Evolutionary conservation across 2,113 vertebrate genomes (phyloP), one percentile per base, ranked within the genome.

Genomic region (Jacana jacana): DNA sequence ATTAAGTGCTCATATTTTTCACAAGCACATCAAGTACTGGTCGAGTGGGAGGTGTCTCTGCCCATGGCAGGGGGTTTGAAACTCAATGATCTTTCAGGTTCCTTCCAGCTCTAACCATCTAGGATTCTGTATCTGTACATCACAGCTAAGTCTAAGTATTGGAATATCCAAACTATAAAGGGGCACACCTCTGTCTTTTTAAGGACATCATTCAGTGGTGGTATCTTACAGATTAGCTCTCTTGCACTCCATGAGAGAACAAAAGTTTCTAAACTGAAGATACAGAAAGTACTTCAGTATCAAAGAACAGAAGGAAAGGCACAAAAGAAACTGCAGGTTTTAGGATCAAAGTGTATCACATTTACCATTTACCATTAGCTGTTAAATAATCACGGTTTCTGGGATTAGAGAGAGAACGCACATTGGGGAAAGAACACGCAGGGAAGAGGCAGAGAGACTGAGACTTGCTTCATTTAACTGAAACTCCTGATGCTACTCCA

Each of bases 201-300:
- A 83, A 28, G 13, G 20, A 84, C 86, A 35, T 33, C 54, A 52
- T 10, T 60, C 28, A 69, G 49, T 23, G 39, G 10, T 33, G 24
- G 10, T 46, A 58, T 12, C 30, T 49, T 40, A 60, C 30, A 89
- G 42, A 66, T 40, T 4, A 68, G 25, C 9, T 16, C 55, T 70
- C 52, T 28, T 1, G 0, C 18, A 68, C n/a, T 7, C 60, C 0
- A 0, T 28, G 15, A 64, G 15, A 78, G 33, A 93, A 87, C 12
- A 60, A 58, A 81, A 78, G 33, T 77, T 25, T 91, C 68, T 72
- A 22, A 89, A 83, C 2, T 55, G 68, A 94, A 84, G 16, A 69
- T 24, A 27, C 10, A 77, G 35, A 86, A 89, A 13, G 14, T 24
- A 64, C n/a, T 79, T 80, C 17, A 64, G 30, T 20, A 89, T 42